Evolutionary conservation across 2,113 vertebrate genomes (phyloP).

Genomic region (Loxodonta africana): DNA sequence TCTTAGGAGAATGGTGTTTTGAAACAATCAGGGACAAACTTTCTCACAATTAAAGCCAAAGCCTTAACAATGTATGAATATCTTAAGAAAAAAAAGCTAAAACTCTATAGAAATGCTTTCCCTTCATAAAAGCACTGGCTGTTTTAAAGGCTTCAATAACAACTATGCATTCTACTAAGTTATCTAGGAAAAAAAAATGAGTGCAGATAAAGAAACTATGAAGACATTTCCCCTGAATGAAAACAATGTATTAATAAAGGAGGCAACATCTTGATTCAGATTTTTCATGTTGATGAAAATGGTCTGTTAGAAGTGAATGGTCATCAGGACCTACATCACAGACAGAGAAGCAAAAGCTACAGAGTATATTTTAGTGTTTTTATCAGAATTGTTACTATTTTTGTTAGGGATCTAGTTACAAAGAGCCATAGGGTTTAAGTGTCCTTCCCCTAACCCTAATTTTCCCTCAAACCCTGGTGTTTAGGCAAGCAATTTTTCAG

Average conservation of each 20-base stretch:
- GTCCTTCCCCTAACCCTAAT: background rate
- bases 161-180: background rate
- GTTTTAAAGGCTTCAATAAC: background rate
- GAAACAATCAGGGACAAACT: background rate
- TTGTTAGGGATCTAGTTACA: background rate
- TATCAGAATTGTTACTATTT: background rate
- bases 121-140: background rate
- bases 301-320: background rate
- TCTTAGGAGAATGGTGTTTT: background rate
- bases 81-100: background rate
- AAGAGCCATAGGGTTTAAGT: background rate
- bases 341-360: background rate
- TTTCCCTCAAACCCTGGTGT: background rate
- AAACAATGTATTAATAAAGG: conserved; percentile 10
- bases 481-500: background rate
- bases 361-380: background rate
- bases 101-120: background rate
- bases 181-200: background rate
- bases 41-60: conserved; percentile 48
- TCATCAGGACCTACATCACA: background rate
- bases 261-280: background rate
- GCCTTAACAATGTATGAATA: background rate
- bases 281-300: background rate
- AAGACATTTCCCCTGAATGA: background rate
- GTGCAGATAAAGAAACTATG: background rate